Conservation (phyloP, 2,888 invertebrate genomes). For the Mellilla xanthometata region DNA sequence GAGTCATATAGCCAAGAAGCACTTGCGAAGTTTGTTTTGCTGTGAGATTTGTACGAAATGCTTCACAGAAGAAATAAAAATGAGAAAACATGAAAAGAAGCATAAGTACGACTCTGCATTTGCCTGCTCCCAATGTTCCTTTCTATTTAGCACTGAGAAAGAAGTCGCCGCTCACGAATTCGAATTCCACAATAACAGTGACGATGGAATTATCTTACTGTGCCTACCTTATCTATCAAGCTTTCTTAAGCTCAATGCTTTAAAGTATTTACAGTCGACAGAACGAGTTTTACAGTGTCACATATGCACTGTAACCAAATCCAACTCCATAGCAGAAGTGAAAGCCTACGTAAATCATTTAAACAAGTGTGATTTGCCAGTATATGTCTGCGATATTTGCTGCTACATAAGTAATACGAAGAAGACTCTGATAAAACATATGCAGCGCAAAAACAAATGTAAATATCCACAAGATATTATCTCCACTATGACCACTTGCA, state of each 20-base stretch:
- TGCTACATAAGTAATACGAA: slow-evolving; percentile 40
- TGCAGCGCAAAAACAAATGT: slow-evolving; percentile 24
- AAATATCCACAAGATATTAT: not conserved
- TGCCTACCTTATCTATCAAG: slow-evolving; percentile 47
- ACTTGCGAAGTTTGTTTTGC: slow-evolving; percentile 41
- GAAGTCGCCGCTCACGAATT: slow-evolving; percentile 43
- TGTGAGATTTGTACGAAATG: slow-evolving; percentile 53
- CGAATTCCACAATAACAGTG: slow-evolving; percentile 34
- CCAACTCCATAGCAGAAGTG: slow-evolving; percentile 21
- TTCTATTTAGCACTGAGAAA: slow-evolving; percentile 29
- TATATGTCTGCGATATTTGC: slow-evolving; percentile 48
- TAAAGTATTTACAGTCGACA: slow-evolving; percentile 2
- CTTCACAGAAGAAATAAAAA: slow-evolving; percentile 35
- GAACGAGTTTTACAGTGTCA: slow-evolving; percentile 34
- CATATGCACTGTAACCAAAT: slow-evolving; percentile 33
- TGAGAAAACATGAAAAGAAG: slow-evolving; percentile 44
- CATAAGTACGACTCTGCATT: slow-evolving; percentile 36
- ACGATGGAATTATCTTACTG: slow-evolving; percentile 47
- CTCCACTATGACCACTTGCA: slow-evolving; percentile 30
- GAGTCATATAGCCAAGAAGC: slow-evolving; percentile 50
- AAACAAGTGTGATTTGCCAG: slow-evolving; percentile 33
- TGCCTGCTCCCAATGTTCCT: slow-evolving; percentile 54
- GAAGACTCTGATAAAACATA: slow-evolving; percentile 36
- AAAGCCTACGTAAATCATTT: slow-evolving; percentile 48
- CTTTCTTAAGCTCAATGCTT: slow-evolving; percentile 48